These are phyloP conservation scores for Agonopterix subpropinquella DNA, from an alignment of 2,888 invertebrate species.

Conservation along the genomic window DNA sequence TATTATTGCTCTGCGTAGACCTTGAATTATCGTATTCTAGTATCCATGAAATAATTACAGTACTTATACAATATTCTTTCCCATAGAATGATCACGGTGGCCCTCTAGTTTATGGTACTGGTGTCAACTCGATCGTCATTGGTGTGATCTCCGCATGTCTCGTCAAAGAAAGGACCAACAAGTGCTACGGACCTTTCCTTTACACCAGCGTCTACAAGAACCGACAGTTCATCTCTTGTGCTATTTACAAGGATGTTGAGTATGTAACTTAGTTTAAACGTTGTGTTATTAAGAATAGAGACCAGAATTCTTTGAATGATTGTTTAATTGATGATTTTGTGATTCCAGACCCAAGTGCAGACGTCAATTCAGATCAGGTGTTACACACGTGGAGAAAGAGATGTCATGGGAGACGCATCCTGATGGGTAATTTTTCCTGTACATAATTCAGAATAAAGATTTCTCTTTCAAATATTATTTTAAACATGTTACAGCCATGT, in stretches of 20 bases:
- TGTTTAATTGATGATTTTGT: too few relatives aligned
- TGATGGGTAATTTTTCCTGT: constrained; percentile 41
- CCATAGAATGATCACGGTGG: constrained; percentile 61
- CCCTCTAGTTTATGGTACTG: constrained; percentile 49
- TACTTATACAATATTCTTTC: neutral
- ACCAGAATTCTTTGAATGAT: neutral
- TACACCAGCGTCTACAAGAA: constrained; percentile 61
- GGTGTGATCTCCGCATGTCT: constrained; percentile 60
- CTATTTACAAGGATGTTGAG: constrained; percentile 57
- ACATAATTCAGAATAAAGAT: neutral
- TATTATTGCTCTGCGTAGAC: too few relatives aligned
- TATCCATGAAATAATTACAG: too few relatives aligned
- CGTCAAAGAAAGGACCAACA: constrained; percentile 52
- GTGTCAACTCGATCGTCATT: constrained; percentile 45
- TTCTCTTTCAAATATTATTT: too few relatives aligned
- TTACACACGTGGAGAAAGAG: constrained; percentile 46
- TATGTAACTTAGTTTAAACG: constrained; percentile 24
- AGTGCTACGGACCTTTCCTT: constrained; percentile 61
- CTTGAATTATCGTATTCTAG: too few relatives aligned
- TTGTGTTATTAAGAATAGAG: neutral
- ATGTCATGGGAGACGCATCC: constrained; percentile 55
- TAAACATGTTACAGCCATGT: too few relatives aligned
- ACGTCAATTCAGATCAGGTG: constrained; percentile 55
- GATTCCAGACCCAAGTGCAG: constrained; percentile 49
- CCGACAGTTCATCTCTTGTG: constrained; percentile 56